phyloP scores from a whole-genome alignment of 2,797 vertebrate species.

The Pipistrellus pygmaeus region DNA sequence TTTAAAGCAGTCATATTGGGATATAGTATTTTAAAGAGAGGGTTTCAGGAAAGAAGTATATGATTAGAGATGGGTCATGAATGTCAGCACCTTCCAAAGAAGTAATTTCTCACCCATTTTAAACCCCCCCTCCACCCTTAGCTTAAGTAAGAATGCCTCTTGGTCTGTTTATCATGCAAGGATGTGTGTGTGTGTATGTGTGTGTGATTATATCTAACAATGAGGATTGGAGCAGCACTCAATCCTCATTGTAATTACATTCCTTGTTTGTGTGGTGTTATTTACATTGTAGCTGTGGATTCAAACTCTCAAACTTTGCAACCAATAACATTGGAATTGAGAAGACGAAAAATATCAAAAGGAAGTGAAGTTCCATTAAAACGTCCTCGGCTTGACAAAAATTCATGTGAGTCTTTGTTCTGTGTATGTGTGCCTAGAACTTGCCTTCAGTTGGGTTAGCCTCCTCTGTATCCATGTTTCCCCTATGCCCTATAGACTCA shows the following conservation, averaged over 20 bases:
- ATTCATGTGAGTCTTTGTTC: slow-evolving; percentile 87
- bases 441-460: neutral
- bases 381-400: slow-evolving; percentile 90
- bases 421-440: slow-evolving; percentile 56
- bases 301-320: slow-evolving; percentile 89
- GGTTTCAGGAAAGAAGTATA: neutral
- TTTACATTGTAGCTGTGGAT: slow-evolving; percentile 82
- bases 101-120: slow-evolving; percentile 35
- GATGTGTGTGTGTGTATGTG: neutral
- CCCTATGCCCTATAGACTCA: neutral
- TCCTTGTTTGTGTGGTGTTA: slow-evolving; percentile 69
- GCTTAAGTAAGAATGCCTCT: neutral
- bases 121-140: neutral
- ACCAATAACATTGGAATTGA: slow-evolving; percentile 90
- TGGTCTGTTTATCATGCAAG: slow-evolving; percentile 20
- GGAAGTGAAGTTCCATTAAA: slow-evolving; percentile 90
- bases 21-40: slow-evolving; percentile 40
- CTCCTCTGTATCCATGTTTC: neutral
- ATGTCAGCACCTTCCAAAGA: slow-evolving; percentile 18
- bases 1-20: slow-evolving; percentile 59
- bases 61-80: neutral
- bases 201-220: neutral
- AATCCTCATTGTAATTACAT: too few species aligned
- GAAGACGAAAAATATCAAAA: slow-evolving; percentile 91
- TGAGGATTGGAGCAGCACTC: neutral